Evolutionary conservation across 1,140 invertebrate species (phyloP), one percentile per base, ranked within the genome.

Genomic region (Drosophila rufa): DNA sequence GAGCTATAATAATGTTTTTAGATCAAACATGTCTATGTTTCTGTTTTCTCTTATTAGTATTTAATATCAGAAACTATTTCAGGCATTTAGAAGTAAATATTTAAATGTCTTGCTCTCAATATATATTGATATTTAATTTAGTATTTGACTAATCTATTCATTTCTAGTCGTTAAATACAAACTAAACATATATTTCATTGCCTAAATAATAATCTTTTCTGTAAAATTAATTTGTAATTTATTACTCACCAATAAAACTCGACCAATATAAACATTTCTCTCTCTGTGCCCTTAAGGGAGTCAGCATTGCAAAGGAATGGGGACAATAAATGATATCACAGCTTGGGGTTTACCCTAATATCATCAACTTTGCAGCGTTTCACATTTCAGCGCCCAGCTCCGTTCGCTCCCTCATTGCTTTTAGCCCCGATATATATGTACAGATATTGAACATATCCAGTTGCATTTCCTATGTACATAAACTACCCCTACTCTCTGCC

Each of bases 381-480:
- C 79, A 42, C 33, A 75, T 82, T 79, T 79, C 75, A 66, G 58
- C 46, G 43, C 33, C 47, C 47, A 36, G 51, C 60, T 51, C 36
- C 14, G 11, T 45, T 65, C 14, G 17, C 8, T 62, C 57, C 62
- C 64, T 38, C 48, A 43, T 33, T 53, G 40, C 61, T 70, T 38
- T 56, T 43, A 45, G 36, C 48, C 8, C 33, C 19, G 33, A 73
- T 48, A 79, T 25, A 6, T 61, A 36, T 6, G 22, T 19, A 47
- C 19, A 48, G 79, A 51, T 77, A 89, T 84, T 75, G 84, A 71
- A 48, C 59, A 90, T 75, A 87, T 87, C 85, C 48, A 80, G 87
- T 87, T 89, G 84, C 84, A 87, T 87, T 87, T 87, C 84, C 85
- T 82, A 89, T 89, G 65, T 86, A 81, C 83, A 83, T 87, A 80